phyloP scores from a whole-genome alignment of 2,797 vertebrate species.

The Sebastes oblongus region DNA sequence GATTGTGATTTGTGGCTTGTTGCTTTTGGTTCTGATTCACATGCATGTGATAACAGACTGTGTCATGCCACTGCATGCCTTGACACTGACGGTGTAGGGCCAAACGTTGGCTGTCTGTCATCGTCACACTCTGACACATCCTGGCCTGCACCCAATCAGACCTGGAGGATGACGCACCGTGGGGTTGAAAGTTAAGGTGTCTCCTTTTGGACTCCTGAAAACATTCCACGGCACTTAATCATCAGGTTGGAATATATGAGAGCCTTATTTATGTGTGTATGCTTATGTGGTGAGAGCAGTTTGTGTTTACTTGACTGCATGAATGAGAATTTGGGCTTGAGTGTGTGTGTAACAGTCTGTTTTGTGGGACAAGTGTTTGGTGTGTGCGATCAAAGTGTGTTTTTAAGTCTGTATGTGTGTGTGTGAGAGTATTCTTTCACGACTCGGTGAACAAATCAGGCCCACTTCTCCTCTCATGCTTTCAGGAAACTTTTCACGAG shows the following conservation, averaged over 20 bases:
- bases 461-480: slow-evolving; percentile 36
- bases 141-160: slow-evolving; percentile 43
- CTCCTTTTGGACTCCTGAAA: slow-evolving; percentile 43
- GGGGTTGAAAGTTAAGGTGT: slow-evolving; percentile 32
- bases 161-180: slow-evolving; percentile 37
- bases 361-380: slow-evolving; percentile 29
- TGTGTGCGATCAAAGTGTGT: slow-evolving; percentile 39
- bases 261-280: slow-evolving; percentile 10
- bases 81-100: slow-evolving; percentile 32
- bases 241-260: slow-evolving; percentile 11
- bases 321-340: not conserved
- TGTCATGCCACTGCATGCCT: slow-evolving; percentile 62
- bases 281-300: not conserved
- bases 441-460: slow-evolving; percentile 38
- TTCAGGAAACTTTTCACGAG: slow-evolving; percentile 50
- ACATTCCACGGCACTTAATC: slow-evolving; percentile 65
- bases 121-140: slow-evolving; percentile 49
- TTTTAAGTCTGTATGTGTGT: slow-evolving; percentile 17
- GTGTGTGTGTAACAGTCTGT: not conserved
- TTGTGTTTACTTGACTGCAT: slow-evolving; percentile 17
- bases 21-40: slow-evolving; percentile 68
- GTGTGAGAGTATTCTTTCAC: slow-evolving; percentile 27
- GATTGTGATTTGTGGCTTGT: slow-evolving; percentile 57
- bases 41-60: slow-evolving; percentile 61
- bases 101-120: slow-evolving; percentile 61